phyloP scores from a whole-genome alignment of 2,888 invertebrate species.

The Acanthosepion esculentum region DNA sequence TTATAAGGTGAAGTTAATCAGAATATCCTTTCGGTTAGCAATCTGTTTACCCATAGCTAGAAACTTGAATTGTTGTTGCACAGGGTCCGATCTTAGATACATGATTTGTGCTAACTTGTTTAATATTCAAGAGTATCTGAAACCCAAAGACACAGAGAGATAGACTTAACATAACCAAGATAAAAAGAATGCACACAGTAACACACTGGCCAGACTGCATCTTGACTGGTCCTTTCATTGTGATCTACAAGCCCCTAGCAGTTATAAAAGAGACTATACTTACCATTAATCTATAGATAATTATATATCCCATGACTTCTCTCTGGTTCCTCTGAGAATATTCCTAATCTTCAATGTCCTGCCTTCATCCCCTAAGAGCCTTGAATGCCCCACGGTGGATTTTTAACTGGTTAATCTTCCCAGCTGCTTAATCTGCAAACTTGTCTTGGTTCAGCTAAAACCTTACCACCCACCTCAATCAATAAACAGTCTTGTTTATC shows the following conservation, averaged over 20 bases:
- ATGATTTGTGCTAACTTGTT: too few relatives aligned
- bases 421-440: neutral
- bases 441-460: neutral
- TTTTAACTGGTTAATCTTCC: neutral
- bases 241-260: neutral
- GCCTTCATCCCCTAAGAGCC: neutral
- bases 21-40: too few relatives aligned
- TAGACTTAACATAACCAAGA: too few relatives aligned
- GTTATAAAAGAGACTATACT: neutral
- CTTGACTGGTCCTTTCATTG: neutral
- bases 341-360: neutral
- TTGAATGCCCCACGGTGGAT: constrained; percentile 33
- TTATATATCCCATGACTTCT: neutral
- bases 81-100: too few relatives aligned
- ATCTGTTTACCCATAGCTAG: too few relatives aligned
- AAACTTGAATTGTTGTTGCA: too few relatives aligned
- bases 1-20: too few relatives aligned
- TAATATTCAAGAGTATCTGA: too few relatives aligned
- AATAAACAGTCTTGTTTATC: neutral
- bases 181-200: too few relatives aligned
- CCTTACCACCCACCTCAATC: neutral
- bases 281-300: neutral
- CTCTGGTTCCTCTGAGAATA: neutral
- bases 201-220: neutral
- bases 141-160: too few relatives aligned